Evolutionary conservation across 2,113 vertebrate species (phyloP).

Genomic region (Tychaedon coryphoeus): DNA sequence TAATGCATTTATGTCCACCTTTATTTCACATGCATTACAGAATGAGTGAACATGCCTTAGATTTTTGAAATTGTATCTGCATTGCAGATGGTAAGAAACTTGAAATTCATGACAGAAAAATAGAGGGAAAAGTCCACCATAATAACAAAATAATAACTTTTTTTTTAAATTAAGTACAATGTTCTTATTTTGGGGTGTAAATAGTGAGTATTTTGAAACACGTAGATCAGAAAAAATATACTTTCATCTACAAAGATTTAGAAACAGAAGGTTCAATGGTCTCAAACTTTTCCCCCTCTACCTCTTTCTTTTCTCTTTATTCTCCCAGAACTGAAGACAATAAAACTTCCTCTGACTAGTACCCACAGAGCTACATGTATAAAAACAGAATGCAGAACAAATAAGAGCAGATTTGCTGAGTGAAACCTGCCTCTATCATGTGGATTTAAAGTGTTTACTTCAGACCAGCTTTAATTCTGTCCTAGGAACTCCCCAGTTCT

Average conservation of each 20-base stretch:
- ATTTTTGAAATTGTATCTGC: not conserved
- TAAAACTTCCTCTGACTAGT: not conserved
- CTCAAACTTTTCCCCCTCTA: not conserved
- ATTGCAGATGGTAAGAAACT: slow-evolving; percentile 2
- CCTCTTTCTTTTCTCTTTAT: not conserved
- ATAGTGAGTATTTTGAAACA: not conserved
- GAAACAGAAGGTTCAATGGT: not conserved
- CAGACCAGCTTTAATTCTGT: not conserved
- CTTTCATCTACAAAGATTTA: not conserved
- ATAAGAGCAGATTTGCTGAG: not conserved
- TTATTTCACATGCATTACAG: not conserved
- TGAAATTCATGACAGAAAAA: not conserved
- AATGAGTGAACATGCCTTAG: not conserved
- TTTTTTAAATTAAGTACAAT: not conserved
- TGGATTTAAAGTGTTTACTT: not conserved
- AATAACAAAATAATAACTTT: not conserved
- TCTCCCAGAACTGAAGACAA: not conserved
- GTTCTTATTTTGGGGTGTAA: not conserved
- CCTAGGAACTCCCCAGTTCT: not conserved
- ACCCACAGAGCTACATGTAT: not conserved
- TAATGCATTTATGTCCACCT: not conserved
- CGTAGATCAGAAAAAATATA: not conserved
- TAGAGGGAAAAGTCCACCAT: not conserved
- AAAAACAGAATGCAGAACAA: not conserved
- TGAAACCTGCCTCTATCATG: not conserved